These are phyloP conservation scores for Micromussa lordhowensis DNA, from an alignment of 92 coral and sea anemone genomes.

Conservation along the genomic window DNA sequence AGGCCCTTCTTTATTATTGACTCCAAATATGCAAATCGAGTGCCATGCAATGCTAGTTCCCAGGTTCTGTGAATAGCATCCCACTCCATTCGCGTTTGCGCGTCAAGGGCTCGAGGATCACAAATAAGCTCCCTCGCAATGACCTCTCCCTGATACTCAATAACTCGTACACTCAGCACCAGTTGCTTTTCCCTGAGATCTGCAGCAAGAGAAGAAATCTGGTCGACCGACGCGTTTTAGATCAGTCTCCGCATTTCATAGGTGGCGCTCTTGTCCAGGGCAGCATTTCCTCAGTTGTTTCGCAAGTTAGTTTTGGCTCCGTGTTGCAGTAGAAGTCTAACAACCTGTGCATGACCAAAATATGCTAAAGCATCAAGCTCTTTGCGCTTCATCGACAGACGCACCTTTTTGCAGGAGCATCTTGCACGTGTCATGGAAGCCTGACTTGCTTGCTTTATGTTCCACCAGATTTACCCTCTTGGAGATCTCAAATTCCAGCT, in stretches of 20 bases:
- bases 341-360: constrained; percentile 58
- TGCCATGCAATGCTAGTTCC: constrained; percentile 74
- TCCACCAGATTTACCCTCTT: constrained; percentile 2
- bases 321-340: constrained; percentile 58
- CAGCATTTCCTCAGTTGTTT: constrained; percentile 55
- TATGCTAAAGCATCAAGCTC: constrained; percentile 68
- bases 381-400: constrained; percentile 50
- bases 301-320: constrained; percentile 58
- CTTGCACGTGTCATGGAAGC: constrained; percentile 66
- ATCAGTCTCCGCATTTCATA: constrained; percentile 29
- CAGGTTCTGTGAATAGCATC: constrained; percentile 41
- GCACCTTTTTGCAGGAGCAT: constrained; percentile 58
- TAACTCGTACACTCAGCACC: constrained; percentile 32
- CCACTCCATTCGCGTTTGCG: constrained; percentile 34
- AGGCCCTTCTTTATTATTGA: constrained; percentile 66
- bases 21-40: constrained; percentile 42
- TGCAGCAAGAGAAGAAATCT: constrained; percentile 38
- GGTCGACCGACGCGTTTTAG: constrained; percentile 57
- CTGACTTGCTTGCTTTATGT: constrained; percentile 58
- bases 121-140: constrained; percentile 68
- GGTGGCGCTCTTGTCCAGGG: constrained; percentile 41
- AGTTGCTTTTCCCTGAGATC: constrained; percentile 37
- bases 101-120: constrained; percentile 43
- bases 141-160: constrained; percentile 37
- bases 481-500: constrained; percentile 28